Base-by-base conservation (phyloP, 2,888 invertebrate genomes). In the Nemurella pictetii region DNA sequence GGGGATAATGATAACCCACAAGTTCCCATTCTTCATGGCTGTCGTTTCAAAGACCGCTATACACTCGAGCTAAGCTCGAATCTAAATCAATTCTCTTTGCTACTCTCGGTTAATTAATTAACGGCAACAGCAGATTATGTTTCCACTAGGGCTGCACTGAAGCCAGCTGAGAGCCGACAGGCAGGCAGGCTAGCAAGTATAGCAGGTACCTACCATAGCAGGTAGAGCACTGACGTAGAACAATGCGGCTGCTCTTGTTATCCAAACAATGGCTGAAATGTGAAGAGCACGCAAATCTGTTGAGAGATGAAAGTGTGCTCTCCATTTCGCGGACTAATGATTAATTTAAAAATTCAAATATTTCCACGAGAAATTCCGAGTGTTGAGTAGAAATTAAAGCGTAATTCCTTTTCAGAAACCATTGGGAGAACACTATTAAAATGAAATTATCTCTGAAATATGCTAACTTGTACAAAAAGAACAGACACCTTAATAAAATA, bases 1-100 rank as follows among this genome's bases (percentile, higher is more conserved):
- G 20, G 1, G 55, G 15, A 7, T 3, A 5, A 55, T 55, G 55
- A 55, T 20, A 55, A 7, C 55, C 55, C 55, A 55, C 55, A 55
- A 55, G 55, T 55, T 55, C 55, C 9, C n/a, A 55, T 3, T 20
- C 55, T 55, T 55, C 55, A 55, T 55, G 9, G n/a, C 55, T 55
- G 3, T 20, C 15, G 20, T 55, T 55, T 55, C 55, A 55, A 55
- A 55, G 55, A 55, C 55, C 15, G 12, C 5, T 55, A 55, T 12
- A 1, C 55, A 20, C 15, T 20, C 55, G 55, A 20, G 55, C 9
- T 55, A 55, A 55, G 27, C 78, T 82, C 81, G 73, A 81, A 73
- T 81, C 26, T 81, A 73, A 75, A 81, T 75, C 84, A 82, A 85
- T 84, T 85, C 85, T 82, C 85, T 85, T 85, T 85, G 84, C 85